phyloP scores from a whole-genome alignment of 2,113 vertebrate genomes.

The Eudyptes chrysolophus region DNA sequence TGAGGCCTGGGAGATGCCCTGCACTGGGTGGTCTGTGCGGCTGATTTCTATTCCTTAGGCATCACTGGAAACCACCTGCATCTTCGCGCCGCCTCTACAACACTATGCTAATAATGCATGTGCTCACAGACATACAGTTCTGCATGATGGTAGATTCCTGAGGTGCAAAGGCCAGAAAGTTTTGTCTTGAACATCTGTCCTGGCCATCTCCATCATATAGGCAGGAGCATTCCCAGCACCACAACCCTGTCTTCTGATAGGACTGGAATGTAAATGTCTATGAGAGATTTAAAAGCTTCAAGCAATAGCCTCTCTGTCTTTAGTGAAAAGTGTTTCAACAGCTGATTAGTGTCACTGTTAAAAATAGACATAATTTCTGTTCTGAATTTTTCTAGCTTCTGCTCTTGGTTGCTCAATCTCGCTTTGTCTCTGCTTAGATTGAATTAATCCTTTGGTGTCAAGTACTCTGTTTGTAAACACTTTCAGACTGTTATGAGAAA shows the following conservation, averaged over 20 bases:
- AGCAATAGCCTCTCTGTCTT: not conserved
- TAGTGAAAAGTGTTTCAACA: not conserved
- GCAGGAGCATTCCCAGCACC: not conserved
- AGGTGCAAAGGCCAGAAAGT: not conserved
- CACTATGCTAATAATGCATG: fast-evolving
- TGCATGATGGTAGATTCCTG: not conserved
- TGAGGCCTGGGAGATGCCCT: not conserved
- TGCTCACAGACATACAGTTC: not conserved
- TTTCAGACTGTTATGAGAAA: not conserved
- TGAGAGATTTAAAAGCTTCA: not conserved
- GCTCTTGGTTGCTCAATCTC: not conserved
- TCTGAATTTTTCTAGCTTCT: not conserved
- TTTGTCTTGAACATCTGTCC: not conserved
- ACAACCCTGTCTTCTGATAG: not conserved
- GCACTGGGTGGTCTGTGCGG: not conserved
- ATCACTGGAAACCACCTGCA: too few species aligned
- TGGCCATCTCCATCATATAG: not conserved
- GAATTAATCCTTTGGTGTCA: conserved; percentile 5
- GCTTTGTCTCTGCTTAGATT: conserved; percentile 1
- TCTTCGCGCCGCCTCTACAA: fast-evolving
- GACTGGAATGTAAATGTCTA: not conserved
- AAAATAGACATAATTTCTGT: not conserved
- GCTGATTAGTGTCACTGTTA: not conserved
- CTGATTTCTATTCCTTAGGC: not conserved
- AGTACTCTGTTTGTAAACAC: not conserved